phyloP scores from a whole-genome alignment of 2,888 invertebrate genomes.

The Orgyia antiqua region DNA sequence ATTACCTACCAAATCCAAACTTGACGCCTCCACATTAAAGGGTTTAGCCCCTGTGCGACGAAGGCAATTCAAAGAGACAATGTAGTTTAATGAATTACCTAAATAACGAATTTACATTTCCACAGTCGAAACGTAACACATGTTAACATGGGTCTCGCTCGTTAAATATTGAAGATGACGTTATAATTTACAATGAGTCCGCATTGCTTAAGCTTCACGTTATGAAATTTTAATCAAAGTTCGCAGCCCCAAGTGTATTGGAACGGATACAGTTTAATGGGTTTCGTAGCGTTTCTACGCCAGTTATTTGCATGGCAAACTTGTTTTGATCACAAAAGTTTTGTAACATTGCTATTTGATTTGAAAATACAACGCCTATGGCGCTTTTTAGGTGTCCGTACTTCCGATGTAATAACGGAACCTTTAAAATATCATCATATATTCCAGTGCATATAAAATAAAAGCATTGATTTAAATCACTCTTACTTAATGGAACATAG shows the following conservation, averaged over 20 bases:
- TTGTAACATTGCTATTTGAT: constrained; percentile 28
- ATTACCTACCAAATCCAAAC: no score
- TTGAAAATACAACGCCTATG: constrained; percentile 19
- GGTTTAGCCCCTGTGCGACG: no score
- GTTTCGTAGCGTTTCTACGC: constrained; percentile 42
- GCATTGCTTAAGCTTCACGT: constrained; percentile 52
- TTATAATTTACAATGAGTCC: constrained; percentile 59
- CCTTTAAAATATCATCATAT: no score
- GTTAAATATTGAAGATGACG: constrained; percentile 59
- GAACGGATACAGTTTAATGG: constrained; percentile 46
- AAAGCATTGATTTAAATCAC: no score
- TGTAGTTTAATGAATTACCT: no score
- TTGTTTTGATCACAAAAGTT: constrained; percentile 42
- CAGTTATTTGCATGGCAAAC: constrained; percentile 39
- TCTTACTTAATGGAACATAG: no score
- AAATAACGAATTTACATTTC: no score
- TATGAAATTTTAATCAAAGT: constrained; percentile 75
- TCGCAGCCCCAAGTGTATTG: constrained; percentile 57
- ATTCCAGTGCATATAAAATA: no score
- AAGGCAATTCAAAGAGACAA: no score
- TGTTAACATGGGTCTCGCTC: constrained; percentile 47
- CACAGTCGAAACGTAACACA: constrained; percentile 31
- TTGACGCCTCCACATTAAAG: no score
- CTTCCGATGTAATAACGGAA: no score
- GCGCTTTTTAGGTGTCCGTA: no score